Percentiles rank a stretch among this genome's conserved stretches.
phyloP scores from a whole-genome alignment of 2,888 invertebrate genomes.

The Corbicula japonica region DNA sequence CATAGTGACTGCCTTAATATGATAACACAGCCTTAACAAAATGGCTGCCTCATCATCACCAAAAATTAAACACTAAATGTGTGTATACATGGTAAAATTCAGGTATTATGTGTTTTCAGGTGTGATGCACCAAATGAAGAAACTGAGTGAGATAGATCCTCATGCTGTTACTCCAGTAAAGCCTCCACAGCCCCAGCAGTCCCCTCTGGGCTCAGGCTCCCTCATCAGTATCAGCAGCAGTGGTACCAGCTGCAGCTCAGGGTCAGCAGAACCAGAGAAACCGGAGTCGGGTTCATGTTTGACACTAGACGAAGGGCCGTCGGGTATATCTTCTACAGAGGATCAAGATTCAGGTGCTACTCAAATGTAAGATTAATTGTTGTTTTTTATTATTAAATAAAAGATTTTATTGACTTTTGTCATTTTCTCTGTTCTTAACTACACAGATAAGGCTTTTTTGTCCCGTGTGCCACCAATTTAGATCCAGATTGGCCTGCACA shows the following conservation, averaged over 20 bases:
- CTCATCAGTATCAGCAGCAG: constrained; percentile 74
- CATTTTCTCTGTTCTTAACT: no score
- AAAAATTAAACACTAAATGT: no score
- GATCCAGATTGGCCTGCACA: no score
- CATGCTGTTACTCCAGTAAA: constrained; percentile 75
- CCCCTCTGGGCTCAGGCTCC: constrained; percentile 77
- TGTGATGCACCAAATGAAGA: constrained; percentile 95
- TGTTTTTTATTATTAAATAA: no score
- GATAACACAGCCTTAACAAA: no score
- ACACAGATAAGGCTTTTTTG: no score
- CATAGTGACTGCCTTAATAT: no score
- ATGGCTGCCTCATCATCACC: no score
- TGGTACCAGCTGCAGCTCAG: constrained; percentile 63
- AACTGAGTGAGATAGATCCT: constrained; percentile 90
- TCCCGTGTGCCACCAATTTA: no score
- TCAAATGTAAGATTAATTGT: constrained; percentile 71
- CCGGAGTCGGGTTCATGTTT: constrained; percentile 53
- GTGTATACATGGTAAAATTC: no score
- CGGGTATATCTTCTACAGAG: constrained; percentile 53
- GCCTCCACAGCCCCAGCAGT: constrained; percentile 65
- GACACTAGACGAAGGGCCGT: constrained; percentile 58
- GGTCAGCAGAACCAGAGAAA: constrained; percentile 64
- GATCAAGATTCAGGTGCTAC: constrained; percentile 58
- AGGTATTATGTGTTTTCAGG: no score
- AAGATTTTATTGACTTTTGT: no score